Percentiles rank a stretch among this genome's conserved stretches.
Evolutionary conservation across 2,888 invertebrate genomes (phyloP).

Genomic region (Scrobipalpa costella): DNA sequence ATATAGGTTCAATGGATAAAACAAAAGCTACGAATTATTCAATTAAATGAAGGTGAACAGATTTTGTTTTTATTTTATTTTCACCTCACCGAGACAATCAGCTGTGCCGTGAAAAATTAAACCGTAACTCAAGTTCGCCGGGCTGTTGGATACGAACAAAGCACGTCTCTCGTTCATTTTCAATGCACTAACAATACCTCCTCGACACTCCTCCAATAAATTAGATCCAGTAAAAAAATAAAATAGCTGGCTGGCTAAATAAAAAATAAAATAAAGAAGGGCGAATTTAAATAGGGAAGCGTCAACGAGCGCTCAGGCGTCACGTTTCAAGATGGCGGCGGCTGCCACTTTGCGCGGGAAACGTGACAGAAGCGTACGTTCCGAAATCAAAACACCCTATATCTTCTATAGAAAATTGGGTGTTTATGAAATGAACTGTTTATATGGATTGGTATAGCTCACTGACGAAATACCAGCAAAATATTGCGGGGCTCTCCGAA

Average conservation of each 20-base stretch:
- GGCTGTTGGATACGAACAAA: conserved; percentile 33
- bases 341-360: conserved; percentile 65
- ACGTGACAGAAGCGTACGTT: conserved; percentile 60
- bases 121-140: conserved; percentile 32
- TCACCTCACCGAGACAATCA: conserved; percentile 25
- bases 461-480: conserved; percentile 3
- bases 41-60: background rate
- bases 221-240: conserved; percentile 56
- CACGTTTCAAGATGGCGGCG: conserved; percentile 75
- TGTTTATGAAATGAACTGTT: conserved; percentile 17
- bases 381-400: conserved; percentile 44
- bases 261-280: conserved; percentile 53
- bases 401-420: conserved; percentile 19
- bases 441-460: background rate
- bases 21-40: too few species aligned
- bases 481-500: background rate
- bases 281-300: conserved; percentile 69
- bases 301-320: conserved; percentile 56
- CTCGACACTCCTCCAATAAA: conserved; percentile 51
- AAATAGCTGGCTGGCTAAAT: conserved; percentile 50
- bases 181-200: conserved; percentile 54
- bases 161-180: conserved; percentile 44
- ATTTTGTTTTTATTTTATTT: background rate
- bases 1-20: too few species aligned
- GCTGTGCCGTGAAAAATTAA: conserved; percentile 35